Evolutionary conservation across 2,113 vertebrate species (phyloP), one percentile per base, ranked within the genome.

Genomic region (Poecilia latipinna): DNA sequence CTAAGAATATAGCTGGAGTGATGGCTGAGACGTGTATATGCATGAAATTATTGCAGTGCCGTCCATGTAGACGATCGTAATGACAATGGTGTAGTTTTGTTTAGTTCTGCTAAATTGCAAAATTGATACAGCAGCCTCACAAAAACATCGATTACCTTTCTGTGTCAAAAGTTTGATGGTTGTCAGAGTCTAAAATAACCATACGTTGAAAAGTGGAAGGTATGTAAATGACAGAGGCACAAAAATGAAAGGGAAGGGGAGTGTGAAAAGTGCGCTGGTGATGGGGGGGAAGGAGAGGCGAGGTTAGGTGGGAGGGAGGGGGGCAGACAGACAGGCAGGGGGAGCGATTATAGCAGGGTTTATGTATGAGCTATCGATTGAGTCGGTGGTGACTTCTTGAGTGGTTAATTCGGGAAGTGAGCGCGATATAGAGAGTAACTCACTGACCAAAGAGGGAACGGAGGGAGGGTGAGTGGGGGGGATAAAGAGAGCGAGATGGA

Each of bases 321-420:
- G 69, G 78, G 80, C 86, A 91, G 92, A 91, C 92, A 91, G 93
- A 84, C 91, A 91, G 80, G 85, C 89, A 78, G 79, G 88, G 92
- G 92, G 92, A 93, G 92, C 89, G 93, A 95, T 95, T 95, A 95
- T 94, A 94, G 93, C 91, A 89, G 93, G 93, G 93, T 95, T 95
- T 95, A 95, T 95, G 94, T 94, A 95, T 95, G 95, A 95, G 94
- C 89, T 95, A 95, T 95, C 94, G 95, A 95, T 95, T 95, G 93
- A 94, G 93, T 95, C 93, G 90, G 94, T 94, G 94, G 94, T 95
- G 95, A 95, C 94, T 95, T 95, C 94, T 94, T 95, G 93, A 95
- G 94, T 95, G 95, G 94, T 95, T 95, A 95, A 95, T 95, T 95
- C 90, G 92, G 94, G 95, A 95, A 95, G 94, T 95, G 94, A 94